phyloP scores from a whole-genome alignment of 2,113 vertebrate genomes.

The Chascanopsetta lugubris region DNA sequence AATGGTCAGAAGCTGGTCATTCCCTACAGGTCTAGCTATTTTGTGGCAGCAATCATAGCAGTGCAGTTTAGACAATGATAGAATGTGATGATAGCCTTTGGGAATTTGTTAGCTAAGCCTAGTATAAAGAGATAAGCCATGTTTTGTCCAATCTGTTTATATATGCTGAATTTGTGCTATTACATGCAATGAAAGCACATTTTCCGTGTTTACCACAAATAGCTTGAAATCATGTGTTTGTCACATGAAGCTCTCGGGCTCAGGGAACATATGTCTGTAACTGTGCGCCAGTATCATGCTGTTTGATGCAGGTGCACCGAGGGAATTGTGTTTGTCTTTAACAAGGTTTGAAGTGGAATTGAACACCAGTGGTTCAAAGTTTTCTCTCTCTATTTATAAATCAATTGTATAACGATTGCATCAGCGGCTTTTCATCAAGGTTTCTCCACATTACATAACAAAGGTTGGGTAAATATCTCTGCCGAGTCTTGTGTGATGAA shows the following conservation, averaged over 20 bases:
- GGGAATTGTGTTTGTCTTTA: neutral
- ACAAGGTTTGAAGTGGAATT: neutral
- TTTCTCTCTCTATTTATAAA: neutral
- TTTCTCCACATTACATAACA: neutral
- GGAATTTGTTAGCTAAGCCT: neutral
- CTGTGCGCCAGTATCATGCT: neutral
- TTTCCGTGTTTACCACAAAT: neutral
- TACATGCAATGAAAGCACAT: neutral
- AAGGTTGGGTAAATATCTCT: conserved; percentile 18
- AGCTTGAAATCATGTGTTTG: neutral
- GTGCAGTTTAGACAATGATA: neutral
- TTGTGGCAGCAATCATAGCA: neutral
- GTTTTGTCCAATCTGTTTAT: neutral
- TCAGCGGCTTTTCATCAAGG: neutral
- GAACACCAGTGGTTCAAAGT: no score
- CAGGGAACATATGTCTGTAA: neutral
- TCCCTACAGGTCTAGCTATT: neutral
- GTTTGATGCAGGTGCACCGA: no score
- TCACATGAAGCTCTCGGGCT: neutral
- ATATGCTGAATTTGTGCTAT: neutral
- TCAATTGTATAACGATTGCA: neutral
- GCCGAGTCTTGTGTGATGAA: neutral
- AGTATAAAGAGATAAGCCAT: neutral
- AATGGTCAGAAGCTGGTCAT: neutral
- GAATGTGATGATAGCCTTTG: neutral